These are phyloP conservation scores for Psilopsiagon aymara DNA, from an alignment of 2,113 vertebrate genomes.

Conservation along the genomic window DNA sequence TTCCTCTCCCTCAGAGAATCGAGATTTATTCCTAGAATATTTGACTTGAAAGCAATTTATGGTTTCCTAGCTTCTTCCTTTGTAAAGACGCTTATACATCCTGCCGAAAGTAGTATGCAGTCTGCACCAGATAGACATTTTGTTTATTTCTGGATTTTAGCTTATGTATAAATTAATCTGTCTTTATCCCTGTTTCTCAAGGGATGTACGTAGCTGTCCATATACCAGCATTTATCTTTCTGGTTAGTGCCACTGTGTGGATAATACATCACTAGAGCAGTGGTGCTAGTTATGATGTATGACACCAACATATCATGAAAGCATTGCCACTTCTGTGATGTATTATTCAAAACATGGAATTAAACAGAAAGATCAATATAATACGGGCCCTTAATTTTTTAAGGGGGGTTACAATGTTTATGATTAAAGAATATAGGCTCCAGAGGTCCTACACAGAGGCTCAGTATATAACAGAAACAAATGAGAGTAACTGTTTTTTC, in stretches of 20 bases:
- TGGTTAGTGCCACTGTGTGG: constrained; percentile 27
- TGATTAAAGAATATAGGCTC: neutral
- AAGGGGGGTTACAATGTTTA: neutral
- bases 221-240: constrained; percentile 56
- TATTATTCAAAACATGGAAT: constrained; percentile 62
- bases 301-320: constrained; percentile 63
- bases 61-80: neutral
- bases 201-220: neutral
- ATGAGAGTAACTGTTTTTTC: neutral
- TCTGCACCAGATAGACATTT: neutral
- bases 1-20: neutral
- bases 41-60: neutral
- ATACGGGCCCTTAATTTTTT: constrained; percentile 16
- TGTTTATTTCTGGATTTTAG: constrained; percentile 20
- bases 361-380: constrained; percentile 59
- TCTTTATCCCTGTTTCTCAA: constrained; percentile 1
- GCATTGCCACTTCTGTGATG: constrained; percentile 57
- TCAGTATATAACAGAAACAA: neutral
- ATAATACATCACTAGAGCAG: constrained; percentile 63
- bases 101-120: neutral
- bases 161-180: neutral
- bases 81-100: neutral
- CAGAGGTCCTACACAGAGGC: neutral
- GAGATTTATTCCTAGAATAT: neutral
- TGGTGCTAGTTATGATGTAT: constrained; percentile 61